These are phyloP conservation scores for Sitta carolinensis DNA, from an alignment of 2,797 vertebrate genomes.

Conservation along the genomic window DNA sequence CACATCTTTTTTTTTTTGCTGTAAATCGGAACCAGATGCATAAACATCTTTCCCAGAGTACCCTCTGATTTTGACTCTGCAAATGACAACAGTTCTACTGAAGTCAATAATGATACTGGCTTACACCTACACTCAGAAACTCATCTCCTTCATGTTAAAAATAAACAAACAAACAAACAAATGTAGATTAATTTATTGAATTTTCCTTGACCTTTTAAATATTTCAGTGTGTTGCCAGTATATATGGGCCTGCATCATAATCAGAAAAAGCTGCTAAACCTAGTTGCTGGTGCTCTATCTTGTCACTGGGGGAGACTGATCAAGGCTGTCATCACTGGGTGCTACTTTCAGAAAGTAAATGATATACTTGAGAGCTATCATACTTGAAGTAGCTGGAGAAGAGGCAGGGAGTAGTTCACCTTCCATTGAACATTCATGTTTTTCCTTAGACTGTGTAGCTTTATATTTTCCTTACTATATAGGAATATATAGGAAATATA, in stretches of 20 bases:
- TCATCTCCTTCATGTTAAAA: neutral
- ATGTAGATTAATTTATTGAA: neutral
- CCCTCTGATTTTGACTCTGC: neutral
- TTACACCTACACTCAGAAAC: neutral
- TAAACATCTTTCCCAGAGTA: neutral
- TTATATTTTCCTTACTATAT: neutral
- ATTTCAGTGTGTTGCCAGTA: neutral
- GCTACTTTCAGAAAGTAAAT: neutral
- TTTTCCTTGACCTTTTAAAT: neutral
- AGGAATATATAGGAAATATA: neutral
- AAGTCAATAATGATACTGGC: neutral
- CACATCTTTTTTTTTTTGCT: neutral
- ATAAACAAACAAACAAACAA: neutral
- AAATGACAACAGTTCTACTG: neutral
- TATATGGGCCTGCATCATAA: neutral
- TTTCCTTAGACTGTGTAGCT: neutral
- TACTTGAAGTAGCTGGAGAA: neutral
- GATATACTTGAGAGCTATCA: neutral
- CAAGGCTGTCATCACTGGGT: accelerated
- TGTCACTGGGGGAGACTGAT: neutral
- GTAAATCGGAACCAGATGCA: neutral
- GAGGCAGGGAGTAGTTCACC: neutral
- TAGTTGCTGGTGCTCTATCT: neutral
- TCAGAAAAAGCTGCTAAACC: neutral
- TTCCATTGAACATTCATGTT: neutral